Conservation (phyloP, 2,113 vertebrate species). For the Cisticola juncidis region DNA sequence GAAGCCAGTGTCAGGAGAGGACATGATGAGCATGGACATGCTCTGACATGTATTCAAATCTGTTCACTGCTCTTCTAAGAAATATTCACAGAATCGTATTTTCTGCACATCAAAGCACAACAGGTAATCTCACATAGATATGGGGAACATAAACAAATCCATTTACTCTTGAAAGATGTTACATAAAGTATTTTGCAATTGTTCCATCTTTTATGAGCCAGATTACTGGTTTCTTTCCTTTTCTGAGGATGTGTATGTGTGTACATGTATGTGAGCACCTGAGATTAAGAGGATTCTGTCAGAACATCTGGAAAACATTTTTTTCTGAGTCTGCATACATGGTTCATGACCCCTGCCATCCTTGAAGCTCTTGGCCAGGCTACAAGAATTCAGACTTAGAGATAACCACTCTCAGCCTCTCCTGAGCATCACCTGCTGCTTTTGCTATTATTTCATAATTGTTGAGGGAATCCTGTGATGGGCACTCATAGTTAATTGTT, state of each 20-base stretch:
- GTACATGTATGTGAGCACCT: neutral
- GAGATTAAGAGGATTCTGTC: neutral
- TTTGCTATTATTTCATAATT: neutral
- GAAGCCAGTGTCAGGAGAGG: neutral
- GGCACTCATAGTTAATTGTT: neutral
- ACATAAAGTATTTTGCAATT: neutral
- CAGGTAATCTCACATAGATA: neutral
- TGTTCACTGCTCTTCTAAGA: neutral
- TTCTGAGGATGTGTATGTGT: neutral
- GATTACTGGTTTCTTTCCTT: neutral
- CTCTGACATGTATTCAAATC: neutral
- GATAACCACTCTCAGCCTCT: neutral
- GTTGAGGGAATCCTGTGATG: neutral
- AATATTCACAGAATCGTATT: neutral
- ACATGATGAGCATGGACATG: neutral
- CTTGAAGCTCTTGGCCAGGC: neutral
- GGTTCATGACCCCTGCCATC: neutral
- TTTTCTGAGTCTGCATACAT: neutral
- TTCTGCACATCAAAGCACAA: neutral
- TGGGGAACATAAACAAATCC: rapidly evolving
- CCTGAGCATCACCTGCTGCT: neutral
- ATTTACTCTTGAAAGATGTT: neutral
- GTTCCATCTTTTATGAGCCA: neutral
- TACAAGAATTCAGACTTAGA: neutral
- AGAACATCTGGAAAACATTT: neutral